phyloP scores from a whole-genome alignment of 2,113 vertebrate genomes.

The Gasterosteus aculeatus region DNA sequence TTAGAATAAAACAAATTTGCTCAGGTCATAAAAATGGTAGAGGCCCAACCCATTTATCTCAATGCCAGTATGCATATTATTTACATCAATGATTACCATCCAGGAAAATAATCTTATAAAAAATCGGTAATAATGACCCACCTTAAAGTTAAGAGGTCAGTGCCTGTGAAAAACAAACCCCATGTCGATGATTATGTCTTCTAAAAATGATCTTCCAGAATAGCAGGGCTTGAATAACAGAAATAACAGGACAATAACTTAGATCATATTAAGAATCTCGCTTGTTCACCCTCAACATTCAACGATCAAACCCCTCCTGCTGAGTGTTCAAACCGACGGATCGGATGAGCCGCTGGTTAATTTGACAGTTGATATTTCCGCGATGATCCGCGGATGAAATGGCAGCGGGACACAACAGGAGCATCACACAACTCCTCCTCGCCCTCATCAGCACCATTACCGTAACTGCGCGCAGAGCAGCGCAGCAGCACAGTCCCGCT shows the following conservation, averaged over 20 bases:
- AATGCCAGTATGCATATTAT: not conserved
- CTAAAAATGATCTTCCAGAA: constrained; percentile 21
- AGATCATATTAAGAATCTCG: not conserved
- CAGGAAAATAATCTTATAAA: not conserved
- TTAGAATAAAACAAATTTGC: not conserved
- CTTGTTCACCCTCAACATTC: not conserved
- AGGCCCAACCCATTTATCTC: constrained; percentile 24
- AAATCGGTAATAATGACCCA: constrained; percentile 26
- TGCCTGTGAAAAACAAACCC: constrained; percentile 41
- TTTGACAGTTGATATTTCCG: constrained; percentile 26
- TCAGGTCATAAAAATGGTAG: constrained; percentile 4
- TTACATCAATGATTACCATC: not conserved
- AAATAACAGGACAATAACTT: constrained; percentile 12
- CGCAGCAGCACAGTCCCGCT: constrained; percentile 19
- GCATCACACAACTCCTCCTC: constrained; percentile 80
- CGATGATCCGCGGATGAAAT: constrained; percentile 61
- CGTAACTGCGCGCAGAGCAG: constrained; percentile 76
- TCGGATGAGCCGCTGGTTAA: not conserved
- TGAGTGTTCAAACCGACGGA: not conserved
- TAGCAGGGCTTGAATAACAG: constrained; percentile 25
- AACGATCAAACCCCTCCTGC: not conserved
- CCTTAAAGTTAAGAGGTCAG: constrained; percentile 55
- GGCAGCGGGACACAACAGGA: constrained; percentile 81
- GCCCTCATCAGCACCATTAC: constrained; percentile 84
- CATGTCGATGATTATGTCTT: constrained; percentile 38